Conservation (phyloP, 1,140 invertebrate species). For the Asbolus verrucosus region DNA sequence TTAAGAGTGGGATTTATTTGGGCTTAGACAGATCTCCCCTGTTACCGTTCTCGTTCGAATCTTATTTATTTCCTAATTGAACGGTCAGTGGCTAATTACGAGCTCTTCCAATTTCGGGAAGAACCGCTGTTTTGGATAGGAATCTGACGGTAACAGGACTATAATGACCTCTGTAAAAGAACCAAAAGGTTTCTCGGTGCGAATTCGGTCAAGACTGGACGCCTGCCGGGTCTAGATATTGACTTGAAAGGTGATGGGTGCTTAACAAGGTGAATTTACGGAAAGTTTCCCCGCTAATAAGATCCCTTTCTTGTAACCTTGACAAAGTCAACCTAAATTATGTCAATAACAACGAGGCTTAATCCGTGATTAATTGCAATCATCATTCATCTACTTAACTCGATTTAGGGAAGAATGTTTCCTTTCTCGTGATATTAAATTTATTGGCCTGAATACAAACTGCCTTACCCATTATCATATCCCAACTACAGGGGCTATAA, state of each 20-base stretch:
- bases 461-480: conserved; percentile 5
- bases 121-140: conserved; percentile 3
- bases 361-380: conserved; percentile 7
- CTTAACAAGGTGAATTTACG: too few relatives aligned
- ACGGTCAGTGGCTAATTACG: background rate
- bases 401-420: background rate
- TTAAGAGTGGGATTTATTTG: too few relatives aligned
- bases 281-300: too few relatives aligned
- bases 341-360: background rate
- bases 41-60: too few relatives aligned
- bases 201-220: background rate
- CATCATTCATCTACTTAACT: conserved; percentile 7
- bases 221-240: background rate
- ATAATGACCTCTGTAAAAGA: background rate
- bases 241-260: background rate
- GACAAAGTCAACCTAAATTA: too few relatives aligned
- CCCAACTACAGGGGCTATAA: background rate
- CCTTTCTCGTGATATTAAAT: conserved; percentile 1
- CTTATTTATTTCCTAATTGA: background rate
- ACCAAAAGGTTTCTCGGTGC: background rate
- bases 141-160: background rate
- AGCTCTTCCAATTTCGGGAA: conserved; percentile 3
- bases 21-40: too few relatives aligned
- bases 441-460: background rate
- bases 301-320: too few relatives aligned